Percentiles rank a stretch among this genome's conserved stretches.
Evolutionary conservation across 2,888 invertebrate species (phyloP).

Genomic region (Cheiracanthium punctorium): DNA sequence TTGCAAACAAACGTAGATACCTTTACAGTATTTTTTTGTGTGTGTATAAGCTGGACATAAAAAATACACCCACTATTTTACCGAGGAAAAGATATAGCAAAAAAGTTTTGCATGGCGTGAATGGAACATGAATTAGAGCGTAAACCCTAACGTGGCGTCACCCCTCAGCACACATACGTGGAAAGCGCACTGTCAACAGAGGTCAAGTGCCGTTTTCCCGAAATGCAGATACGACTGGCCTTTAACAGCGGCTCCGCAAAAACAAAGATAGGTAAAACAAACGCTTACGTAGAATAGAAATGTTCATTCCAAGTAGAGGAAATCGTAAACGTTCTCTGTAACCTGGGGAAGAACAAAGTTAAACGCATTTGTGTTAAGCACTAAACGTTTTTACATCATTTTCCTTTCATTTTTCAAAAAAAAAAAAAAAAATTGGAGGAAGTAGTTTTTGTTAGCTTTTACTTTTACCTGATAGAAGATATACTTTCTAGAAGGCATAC

Average conservation of each 20-base stretch:
- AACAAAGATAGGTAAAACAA: background rate
- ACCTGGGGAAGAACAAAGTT: background rate
- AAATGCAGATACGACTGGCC: background rate
- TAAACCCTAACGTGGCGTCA: constrained; percentile 52
- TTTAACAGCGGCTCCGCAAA: background rate
- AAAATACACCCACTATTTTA: constrained; percentile 3
- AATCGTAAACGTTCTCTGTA: background rate
- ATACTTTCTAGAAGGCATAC: too few relatives aligned
- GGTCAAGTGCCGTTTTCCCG: constrained; percentile 41
- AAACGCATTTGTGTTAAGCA: too few relatives aligned
- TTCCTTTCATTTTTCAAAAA: too few relatives aligned
- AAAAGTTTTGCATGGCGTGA: constrained; percentile 27
- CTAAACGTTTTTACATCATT: too few relatives aligned
- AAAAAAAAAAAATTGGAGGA: too few relatives aligned
- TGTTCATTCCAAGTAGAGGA: too few relatives aligned
- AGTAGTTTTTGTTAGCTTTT: too few relatives aligned
- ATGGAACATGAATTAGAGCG: constrained; percentile 48
- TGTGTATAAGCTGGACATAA: too few relatives aligned
- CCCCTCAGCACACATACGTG: constrained; percentile 34
- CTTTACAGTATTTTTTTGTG: too few relatives aligned
- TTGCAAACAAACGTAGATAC: constrained; percentile 9
- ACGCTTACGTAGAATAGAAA: background rate
- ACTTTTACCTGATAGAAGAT: too few relatives aligned
- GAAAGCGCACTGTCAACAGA: constrained; percentile 36
- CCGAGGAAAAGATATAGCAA: constrained; percentile 24